Evolutionary conservation across 2,888 invertebrate genomes (phyloP), one percentile per base, ranked within the genome.

Genomic region (Eupithecia tripunctaria): DNA sequence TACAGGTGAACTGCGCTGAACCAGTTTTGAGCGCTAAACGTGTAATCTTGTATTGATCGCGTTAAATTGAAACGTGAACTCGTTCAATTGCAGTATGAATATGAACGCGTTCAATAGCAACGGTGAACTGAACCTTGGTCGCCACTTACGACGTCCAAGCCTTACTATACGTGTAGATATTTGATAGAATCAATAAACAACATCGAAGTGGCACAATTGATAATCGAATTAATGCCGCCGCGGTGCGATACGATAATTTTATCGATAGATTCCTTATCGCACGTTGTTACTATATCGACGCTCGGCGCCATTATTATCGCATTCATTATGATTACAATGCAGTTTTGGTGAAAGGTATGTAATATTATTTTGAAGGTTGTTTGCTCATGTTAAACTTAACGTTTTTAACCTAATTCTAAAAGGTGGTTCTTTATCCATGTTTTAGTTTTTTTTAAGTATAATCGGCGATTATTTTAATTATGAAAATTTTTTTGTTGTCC

Each of bases 161-260:
- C 32, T 32, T 32, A 32, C 32, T 3, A 32, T 32, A 32, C 32
- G 6, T 1, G 32, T 32, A 56, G 56, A 32, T 32, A 62, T 7
- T 64, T 21, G 4, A 47, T 25, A 51, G 27, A 68, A 76, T 75
- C 73, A 74, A 75, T 70, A 63, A 63, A 68, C 25, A 51, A 56
- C 73, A 72, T 72, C 72, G 72, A 74, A 73, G 73, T 74, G 72
- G 64, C 76, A 60, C 56, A 72, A 76, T 76, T 73, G 74, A 75
- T 77, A 77, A 78, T 76, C 76, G 74, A 78, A 76, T 79, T 78
- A 78, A 76, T 73, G 72, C 63, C 70, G 71, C 73, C 74, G 75
- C 76, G 67, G 70, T 73, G 72, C 43, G 78, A 76, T 75, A 76
- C 63, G 73, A 76, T 76, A 70, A 76, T 75, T 76, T 77, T 70